A percentile compares a stretch with the other conserved stretches of the same genome.
These are phyloP conservation scores for Dinomys branickii DNA, from an alignment of 2,113 vertebrate genomes.

Conservation along the genomic window DNA sequence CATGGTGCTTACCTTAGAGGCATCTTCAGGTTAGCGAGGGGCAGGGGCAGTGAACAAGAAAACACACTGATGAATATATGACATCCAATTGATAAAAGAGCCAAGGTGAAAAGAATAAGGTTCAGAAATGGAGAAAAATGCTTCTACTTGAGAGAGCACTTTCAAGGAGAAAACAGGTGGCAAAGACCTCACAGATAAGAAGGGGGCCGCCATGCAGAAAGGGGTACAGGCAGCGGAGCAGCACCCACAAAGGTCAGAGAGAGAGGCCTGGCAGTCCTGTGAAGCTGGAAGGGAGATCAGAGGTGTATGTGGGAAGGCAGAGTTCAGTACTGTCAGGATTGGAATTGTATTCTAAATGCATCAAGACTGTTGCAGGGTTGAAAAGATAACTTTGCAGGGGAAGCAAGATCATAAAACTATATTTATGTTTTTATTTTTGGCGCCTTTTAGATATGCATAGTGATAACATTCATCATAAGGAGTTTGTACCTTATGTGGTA, in stretches of 20 bases:
- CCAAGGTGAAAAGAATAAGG: not conserved
- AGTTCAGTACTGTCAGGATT: too few species aligned
- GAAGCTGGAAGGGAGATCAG: not conserved
- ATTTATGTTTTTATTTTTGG: not conserved
- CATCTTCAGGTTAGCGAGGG: not conserved
- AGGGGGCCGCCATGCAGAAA: not conserved
- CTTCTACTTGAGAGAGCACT: not conserved
- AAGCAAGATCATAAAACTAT: too few species aligned
- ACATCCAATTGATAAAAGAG: not conserved
- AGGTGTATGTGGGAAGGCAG: not conserved
- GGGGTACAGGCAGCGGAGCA: not conserved
- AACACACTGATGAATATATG: not conserved
- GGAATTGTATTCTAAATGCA: not conserved
- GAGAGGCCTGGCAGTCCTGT: not conserved
- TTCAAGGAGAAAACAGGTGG: not conserved
- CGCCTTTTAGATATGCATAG: not conserved
- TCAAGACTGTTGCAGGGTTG: not conserved
- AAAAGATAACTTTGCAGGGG: not conserved
- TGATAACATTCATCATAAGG: not conserved
- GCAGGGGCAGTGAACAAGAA: not conserved
- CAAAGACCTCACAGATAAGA: not conserved
- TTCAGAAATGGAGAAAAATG: not conserved
- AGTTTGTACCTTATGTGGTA: not conserved
- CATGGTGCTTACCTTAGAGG: not conserved
- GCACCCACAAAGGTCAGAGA: not conserved